Evolutionary conservation across 2,113 vertebrate species (phyloP), one percentile per base, ranked within the genome.

Genomic region (Phrynosoma blainvillii): DNA sequence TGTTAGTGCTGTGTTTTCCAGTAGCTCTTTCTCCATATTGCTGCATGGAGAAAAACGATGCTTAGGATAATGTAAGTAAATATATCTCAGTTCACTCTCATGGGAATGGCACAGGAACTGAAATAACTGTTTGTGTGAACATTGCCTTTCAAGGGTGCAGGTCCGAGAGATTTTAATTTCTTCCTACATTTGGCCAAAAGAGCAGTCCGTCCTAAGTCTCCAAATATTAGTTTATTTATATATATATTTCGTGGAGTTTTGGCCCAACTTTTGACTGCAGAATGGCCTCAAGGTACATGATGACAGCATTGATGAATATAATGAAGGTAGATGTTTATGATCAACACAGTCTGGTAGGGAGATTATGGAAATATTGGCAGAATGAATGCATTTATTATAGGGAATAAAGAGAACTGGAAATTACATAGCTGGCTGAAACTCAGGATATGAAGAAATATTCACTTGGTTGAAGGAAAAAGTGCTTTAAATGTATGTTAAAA

Each of bases 401-500:
- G 40, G 1, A 81, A 59, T 23, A 66, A 68, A 1, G 13, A 68
- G 40, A 89, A 3, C 59, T 62, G 13, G 5, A 87, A 25, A 80
- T 4, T 74, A 13, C 1, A 80, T 84, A 91, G 13, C 32, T 86
- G 62, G 79, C 52, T 1, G 66, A 88, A 1, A 21, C 21, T 30
- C 16, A 62, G 27, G 42, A 70, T 8, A 86, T 54, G n/a, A 56
- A 23, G 21, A 76, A 88, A 92, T 42, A 89, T 27, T 27, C 32
- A 21, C 0, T 16, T 21, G 42, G 14, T 81, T 27, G 20, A 27
- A 11, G 79, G 87, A 88, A 88, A 79, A 82, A 0, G 30, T 80
- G 65, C 11, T 84, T 91, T 84, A 89, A 87, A 52, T 82, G 16
- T 32, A 82, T 62, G 54, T 9, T 52, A 86, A 76, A 16, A 1